Percentiles rank a stretch among this genome's conserved stretches.
Conservation (phyloP, 1,140 invertebrate species). For the Sminthurinus signatus region DNA sequence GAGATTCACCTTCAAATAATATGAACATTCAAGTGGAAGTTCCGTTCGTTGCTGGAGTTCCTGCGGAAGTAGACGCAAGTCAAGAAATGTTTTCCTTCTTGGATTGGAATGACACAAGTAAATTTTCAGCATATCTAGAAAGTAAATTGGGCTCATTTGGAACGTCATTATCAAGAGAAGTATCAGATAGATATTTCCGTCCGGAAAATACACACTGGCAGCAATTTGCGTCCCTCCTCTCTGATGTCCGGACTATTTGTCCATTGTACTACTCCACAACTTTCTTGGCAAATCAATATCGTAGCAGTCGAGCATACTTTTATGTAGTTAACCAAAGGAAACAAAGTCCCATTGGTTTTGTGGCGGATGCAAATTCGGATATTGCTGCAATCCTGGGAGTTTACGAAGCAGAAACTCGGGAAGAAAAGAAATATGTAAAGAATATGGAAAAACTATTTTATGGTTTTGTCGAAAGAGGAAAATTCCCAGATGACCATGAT, state of each 20-base stretch:
- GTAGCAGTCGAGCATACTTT: constrained; percentile 53
- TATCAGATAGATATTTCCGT: constrained; percentile 26
- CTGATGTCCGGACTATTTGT: constrained; percentile 70
- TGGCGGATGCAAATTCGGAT: constrained; percentile 60
- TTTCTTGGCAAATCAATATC: constrained; percentile 50
- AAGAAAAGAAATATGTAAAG: constrained; percentile 63
- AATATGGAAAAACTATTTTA: constrained; percentile 77
- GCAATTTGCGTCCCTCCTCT: constrained; percentile 55
- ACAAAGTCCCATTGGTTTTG: constrained; percentile 43
- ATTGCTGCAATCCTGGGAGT: constrained; percentile 69
- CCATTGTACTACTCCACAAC: constrained; percentile 57
- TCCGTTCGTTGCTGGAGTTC: constrained; percentile 20
- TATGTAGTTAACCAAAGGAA: constrained; percentile 61
- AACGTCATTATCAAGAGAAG: constrained; percentile 23
- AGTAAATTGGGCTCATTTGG: constrained; percentile 30
- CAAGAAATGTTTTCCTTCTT: constrained; percentile 32
- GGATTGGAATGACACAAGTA: constrained; percentile 32
- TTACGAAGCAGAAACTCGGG: constrained; percentile 60
- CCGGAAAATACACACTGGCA: constrained; percentile 33
- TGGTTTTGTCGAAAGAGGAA: constrained; percentile 61
- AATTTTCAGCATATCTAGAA: constrained; percentile 28
- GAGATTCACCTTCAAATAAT: constrained; percentile 43
- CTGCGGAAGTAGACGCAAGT: constrained; percentile 31
- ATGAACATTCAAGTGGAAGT: constrained; percentile 4
- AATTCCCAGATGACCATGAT: constrained; percentile 53